phyloP scores from a whole-genome alignment of 1,140 invertebrate species.

The Drosophila prosaltans region DNA sequence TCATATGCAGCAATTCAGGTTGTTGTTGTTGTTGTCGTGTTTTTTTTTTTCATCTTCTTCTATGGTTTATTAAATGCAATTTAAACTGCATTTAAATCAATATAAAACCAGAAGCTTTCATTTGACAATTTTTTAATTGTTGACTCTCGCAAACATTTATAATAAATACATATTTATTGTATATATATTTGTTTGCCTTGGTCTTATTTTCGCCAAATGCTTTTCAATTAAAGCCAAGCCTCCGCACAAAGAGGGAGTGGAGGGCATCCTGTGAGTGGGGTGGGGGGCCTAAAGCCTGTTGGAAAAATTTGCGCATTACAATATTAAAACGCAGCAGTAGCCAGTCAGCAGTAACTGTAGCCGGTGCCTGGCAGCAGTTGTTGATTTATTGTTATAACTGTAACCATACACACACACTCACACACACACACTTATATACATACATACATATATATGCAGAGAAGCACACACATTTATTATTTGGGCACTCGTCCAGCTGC shows the following conservation, averaged over 20 bases:
- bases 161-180: constrained; percentile 2
- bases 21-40: background rate
- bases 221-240: constrained; percentile 63
- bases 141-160: constrained; percentile 33
- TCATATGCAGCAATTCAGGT: constrained; percentile 20
- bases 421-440: constrained; percentile 20
- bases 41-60: background rate
- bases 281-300: constrained; percentile 41
- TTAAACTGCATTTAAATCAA: constrained; percentile 75
- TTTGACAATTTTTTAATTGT: constrained; percentile 60
- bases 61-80: constrained; percentile 72
- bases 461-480: constrained; percentile 31
- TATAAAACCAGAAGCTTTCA: constrained; percentile 36
- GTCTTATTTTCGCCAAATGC: constrained; percentile 49
- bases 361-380: constrained; percentile 61
- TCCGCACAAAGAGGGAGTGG: background rate
- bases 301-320: constrained; percentile 73
- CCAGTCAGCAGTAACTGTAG: constrained; percentile 56
- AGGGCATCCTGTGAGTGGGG: background rate
- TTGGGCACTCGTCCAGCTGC: constrained; percentile 38
- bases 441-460: background rate
- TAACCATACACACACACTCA: constrained; percentile 38
- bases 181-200: constrained; percentile 11
- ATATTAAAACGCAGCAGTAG: constrained; percentile 69
- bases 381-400: constrained; percentile 81